Evolutionary conservation across 1,140 invertebrate genomes (phyloP).

Genomic region (Phortica variegata): DNA sequence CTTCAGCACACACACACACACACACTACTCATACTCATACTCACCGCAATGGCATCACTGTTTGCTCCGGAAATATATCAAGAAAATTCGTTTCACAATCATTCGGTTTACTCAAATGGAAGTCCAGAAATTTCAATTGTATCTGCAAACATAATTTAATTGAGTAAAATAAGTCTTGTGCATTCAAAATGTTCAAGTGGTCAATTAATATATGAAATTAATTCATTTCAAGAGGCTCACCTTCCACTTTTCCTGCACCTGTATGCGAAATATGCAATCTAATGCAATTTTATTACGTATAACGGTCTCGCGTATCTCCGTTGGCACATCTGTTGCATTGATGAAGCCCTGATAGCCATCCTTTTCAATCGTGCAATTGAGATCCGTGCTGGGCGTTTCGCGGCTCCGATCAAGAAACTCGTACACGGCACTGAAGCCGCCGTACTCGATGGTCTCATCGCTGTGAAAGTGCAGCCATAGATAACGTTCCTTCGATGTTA

Average conservation of each 20-base stretch:
- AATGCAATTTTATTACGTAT: conserved; percentile 59
- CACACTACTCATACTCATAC: too few species aligned
- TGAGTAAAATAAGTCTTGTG: too few species aligned
- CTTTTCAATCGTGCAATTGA: conserved; percentile 50
- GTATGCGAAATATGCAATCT: conserved; percentile 81
- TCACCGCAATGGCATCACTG: conserved; percentile 63
- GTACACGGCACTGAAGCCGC: conserved; percentile 80
- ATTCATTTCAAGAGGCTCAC: too few species aligned
- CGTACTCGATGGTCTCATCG: conserved; percentile 81
- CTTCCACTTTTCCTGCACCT: conserved; percentile 67
- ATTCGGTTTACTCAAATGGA: conserved; percentile 73
- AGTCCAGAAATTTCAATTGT: conserved; percentile 69
- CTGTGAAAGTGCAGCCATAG: conserved; percentile 84
- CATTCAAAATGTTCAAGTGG: too few species aligned
- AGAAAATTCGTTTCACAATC: conserved; percentile 82
- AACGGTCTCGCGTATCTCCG: conserved; percentile 42
- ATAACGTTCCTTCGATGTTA: conserved; percentile 73
- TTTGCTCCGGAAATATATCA: conserved; percentile 71
- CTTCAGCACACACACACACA: too few species aligned
- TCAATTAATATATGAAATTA: too few species aligned
- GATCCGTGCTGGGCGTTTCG: conserved; percentile 48
- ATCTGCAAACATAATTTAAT: conserved; percentile 62
- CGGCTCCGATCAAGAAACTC: conserved; percentile 64
- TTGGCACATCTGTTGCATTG: conserved; percentile 45
- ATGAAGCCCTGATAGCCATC: conserved; percentile 45